Base-by-base conservation (phyloP, 1,140 invertebrate species). In the Magallana gigas region DNA sequence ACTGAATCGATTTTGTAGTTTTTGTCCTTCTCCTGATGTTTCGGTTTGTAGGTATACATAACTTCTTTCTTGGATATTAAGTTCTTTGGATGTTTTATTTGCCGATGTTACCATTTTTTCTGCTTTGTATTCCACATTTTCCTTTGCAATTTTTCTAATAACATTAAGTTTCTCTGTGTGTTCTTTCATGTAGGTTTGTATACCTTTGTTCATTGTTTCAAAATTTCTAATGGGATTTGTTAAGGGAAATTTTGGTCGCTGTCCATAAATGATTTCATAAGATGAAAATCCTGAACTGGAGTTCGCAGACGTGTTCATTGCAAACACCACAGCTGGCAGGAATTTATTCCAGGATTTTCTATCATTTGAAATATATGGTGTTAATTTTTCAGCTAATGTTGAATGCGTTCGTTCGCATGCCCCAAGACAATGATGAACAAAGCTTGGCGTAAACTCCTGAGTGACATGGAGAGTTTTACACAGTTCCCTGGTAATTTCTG, bases 381-480 rank as follows among this genome's bases (percentile, higher is more conserved):
- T 89, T 56, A 85, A 68, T 59, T 71, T 83, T 56, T 83, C 82
- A 7, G 83, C 84, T 16, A 89, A 23, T 57, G 82, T 83, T 58
- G 57, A 84, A 84, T 86, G 85, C 16, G 80, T 82, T 14, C 88
- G 62, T 59, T 89, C 86, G 87, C 84, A 87, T 14, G 85, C 88
- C 16, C 88, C 85, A 7, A 89, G 23, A 71, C 88, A 89, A 56
- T 89, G 88, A 29, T 89, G 88, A 16, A 85, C 76, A 76, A 85
- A 89, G 23, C 68, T 85, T 12, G 88, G 88, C 76, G 85, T 83
- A 71, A 83, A 86, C 16, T 89, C 56, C 29, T 82, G 83, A 12
- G 60, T 16, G 16, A 87, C 14, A n/a, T 85, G 68, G 4, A 85
- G 29, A 29, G 82, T 23, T 87, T 48, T 85, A 89, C 71, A 87